These are phyloP conservation scores for Climacteris rufus DNA, from an alignment of 2,113 vertebrate genomes.

Conservation along the genomic window DNA sequence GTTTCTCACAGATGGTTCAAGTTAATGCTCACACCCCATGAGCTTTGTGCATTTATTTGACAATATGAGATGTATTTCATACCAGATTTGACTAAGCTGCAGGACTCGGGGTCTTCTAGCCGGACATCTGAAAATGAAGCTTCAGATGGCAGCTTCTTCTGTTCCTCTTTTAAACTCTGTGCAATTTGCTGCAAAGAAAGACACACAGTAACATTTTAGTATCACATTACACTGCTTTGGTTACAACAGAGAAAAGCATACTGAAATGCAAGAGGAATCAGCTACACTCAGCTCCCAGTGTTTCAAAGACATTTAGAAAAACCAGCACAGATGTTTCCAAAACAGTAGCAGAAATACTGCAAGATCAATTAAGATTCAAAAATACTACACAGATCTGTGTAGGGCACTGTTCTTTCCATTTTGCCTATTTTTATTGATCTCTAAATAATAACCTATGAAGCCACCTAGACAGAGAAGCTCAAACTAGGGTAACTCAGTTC, in stretches of 20 bases:
- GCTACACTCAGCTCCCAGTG: background rate
- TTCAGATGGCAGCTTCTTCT: conserved; percentile 81
- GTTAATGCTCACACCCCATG: background rate
- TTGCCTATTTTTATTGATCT: background rate
- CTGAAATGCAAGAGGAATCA: background rate
- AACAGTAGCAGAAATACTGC: background rate
- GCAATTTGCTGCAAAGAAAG: conserved; percentile 86
- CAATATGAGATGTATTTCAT: background rate
- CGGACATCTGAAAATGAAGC: conserved; percentile 85
- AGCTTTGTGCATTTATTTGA: background rate
- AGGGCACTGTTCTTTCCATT: background rate
- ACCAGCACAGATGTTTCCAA: background rate
- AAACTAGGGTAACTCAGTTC: background rate
- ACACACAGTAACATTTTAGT: background rate
- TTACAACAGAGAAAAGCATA: background rate
- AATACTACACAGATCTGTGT: background rate
- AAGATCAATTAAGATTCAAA: background rate
- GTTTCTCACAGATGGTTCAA: background rate
- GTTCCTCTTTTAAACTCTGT: conserved; percentile 94
- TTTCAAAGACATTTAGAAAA: background rate
- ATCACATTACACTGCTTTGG: background rate
- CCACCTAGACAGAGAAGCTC: background rate
- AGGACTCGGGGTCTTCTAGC: conserved; percentile 81
- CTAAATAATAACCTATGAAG: background rate
- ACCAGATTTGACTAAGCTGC: conserved; percentile 82